These are phyloP conservation scores for Pharmacophagus antenor DNA, from an alignment of 2,888 invertebrate species.

Conservation along the genomic window DNA sequence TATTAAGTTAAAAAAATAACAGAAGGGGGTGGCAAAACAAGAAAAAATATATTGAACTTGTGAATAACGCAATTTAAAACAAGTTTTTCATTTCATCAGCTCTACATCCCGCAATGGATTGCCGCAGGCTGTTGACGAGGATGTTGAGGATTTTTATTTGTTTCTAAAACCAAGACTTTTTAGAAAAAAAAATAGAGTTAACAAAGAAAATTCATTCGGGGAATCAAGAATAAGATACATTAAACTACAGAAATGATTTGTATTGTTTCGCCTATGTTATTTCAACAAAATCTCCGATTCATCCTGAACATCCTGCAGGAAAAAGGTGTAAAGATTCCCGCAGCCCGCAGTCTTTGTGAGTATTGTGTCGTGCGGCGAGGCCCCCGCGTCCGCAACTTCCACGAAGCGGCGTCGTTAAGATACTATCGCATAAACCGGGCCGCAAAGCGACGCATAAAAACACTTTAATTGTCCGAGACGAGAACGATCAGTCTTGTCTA, in stretches of 20 bases:
- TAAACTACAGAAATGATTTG: not conserved
- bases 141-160: no score
- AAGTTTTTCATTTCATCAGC: no score
- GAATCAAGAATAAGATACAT: not conserved
- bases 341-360: slow-evolving; percentile 1
- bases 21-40: no score
- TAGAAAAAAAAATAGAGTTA: no score
- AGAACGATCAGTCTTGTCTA: slow-evolving; percentile 5
- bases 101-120: no score
- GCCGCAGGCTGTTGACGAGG: no score
- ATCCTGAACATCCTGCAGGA: slow-evolving; percentile 8
- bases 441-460: slow-evolving; percentile 19
- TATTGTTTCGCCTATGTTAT: not conserved
- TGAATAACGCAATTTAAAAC: no score
- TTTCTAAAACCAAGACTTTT: no score
- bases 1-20: no score
- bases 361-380: slow-evolving; percentile 1
- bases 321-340: slow-evolving; percentile 4
- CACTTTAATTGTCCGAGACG: slow-evolving; percentile 2
- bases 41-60: no score
- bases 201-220: no score
- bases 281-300: not conserved
- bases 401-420: slow-evolving; percentile 19
- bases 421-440: slow-evolving; percentile 12
- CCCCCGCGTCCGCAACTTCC: slow-evolving; percentile 8